phyloP scores from a whole-genome alignment of 2,888 invertebrate genomes.

The Ochlodes sylvanus region DNA sequence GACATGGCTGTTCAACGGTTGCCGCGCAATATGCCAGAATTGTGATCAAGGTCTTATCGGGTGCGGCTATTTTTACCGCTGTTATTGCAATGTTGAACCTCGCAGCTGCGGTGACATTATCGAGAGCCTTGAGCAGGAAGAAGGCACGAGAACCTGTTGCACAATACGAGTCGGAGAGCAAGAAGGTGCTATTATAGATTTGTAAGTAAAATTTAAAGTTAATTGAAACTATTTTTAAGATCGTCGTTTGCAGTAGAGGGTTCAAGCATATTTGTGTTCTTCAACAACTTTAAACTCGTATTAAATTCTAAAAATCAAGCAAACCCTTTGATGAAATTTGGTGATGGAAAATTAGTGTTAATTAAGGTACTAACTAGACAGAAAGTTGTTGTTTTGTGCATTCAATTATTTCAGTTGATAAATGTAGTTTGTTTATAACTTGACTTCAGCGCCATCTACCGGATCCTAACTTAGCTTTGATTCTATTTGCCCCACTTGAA shows the following conservation, averaged over 20 bases:
- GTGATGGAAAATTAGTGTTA: no score
- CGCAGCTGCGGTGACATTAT: conserved; percentile 56
- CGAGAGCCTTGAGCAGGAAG: conserved; percentile 53
- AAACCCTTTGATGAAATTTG: no score
- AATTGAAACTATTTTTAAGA: not conserved
- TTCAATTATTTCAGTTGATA: no score
- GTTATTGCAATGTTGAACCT: conserved; percentile 63
- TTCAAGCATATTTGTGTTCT: not conserved
- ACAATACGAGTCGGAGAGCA: conserved; percentile 65
- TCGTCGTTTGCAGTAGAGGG: not conserved
- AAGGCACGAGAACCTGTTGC: conserved; percentile 52
- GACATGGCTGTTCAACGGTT: conserved; percentile 72
- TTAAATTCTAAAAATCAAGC: not conserved
- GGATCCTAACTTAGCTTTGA: not conserved
- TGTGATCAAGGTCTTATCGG: conserved; percentile 64
- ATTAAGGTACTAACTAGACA: no score
- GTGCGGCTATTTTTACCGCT: conserved; percentile 61
- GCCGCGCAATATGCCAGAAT: conserved; percentile 69
- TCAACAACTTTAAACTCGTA: not conserved
- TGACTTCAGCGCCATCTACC: conserved; percentile 1
- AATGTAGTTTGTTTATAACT: not conserved
- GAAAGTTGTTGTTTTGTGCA: no score
- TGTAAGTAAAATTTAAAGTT: conserved; percentile 15
- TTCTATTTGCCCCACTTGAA: no score
- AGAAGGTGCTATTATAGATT: conserved; percentile 65